Conservation (phyloP, 2,113 vertebrate genomes). For the Ramphastos sulfuratus region DNA sequence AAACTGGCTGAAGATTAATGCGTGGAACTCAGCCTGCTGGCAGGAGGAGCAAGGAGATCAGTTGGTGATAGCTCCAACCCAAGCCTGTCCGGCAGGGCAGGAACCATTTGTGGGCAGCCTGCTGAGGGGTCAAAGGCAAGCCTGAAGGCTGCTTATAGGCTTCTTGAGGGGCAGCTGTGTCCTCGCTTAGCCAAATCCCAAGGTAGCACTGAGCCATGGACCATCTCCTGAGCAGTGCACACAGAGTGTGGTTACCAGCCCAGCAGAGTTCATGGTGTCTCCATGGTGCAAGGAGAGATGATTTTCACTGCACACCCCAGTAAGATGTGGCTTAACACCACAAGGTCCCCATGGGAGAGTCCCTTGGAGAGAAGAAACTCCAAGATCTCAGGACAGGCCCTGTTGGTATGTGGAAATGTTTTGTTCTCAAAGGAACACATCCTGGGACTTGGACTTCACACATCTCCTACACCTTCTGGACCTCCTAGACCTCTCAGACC, state of each 20-base stretch:
- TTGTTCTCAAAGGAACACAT: background rate
- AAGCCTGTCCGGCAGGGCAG: no score
- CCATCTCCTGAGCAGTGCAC: background rate
- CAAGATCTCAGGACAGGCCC: background rate
- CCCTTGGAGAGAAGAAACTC: background rate
- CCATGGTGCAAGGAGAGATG: accelerated
- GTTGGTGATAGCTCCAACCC: no score
- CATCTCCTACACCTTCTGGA: background rate
- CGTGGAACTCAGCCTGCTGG: background rate
- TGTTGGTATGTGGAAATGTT: accelerated
- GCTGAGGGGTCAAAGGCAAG: background rate
- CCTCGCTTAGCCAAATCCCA: background rate
- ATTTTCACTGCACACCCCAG: background rate
- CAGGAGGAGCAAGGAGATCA: background rate
- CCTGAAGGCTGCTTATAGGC: background rate
- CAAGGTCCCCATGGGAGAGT: background rate
- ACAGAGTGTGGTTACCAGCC: background rate
- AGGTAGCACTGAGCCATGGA: no score
- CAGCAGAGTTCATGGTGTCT: background rate
- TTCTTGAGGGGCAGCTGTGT: background rate
- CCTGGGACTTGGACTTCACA: background rate
- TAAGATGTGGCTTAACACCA: background rate
- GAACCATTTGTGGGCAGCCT: no score
- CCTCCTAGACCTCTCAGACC: background rate
- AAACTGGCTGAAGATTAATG: background rate